Percentiles rank a stretch among this genome's conserved stretches.
Conservation (phyloP, 37 sponge, comb jelly and placozoan species). For the Cliona cf. orientalis region DNA sequence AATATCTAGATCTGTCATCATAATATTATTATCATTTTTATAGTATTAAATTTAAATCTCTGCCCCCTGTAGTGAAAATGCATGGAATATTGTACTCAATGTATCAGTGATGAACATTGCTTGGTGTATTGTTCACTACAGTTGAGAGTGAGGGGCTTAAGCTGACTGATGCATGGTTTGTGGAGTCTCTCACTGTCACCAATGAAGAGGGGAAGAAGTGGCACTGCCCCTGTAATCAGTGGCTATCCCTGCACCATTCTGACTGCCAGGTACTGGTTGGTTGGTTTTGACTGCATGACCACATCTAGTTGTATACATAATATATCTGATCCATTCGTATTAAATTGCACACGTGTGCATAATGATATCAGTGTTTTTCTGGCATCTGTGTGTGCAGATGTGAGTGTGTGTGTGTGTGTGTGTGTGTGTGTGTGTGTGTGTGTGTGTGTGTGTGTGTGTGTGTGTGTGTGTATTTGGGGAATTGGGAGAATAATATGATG, state of each 20-base stretch:
- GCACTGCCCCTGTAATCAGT: slow-evolving; percentile 77
- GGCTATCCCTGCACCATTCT: slow-evolving; percentile 68
- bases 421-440: too few relatives aligned
- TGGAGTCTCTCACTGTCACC: slow-evolving; percentile 58
- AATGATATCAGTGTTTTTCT: too few relatives aligned
- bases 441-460: too few relatives aligned
- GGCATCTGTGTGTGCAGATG: too few relatives aligned
- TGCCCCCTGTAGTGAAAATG: neutral
- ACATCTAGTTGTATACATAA: too few relatives aligned
- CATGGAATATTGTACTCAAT: neutral
- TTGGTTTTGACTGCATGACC: neutral
- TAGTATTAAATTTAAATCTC: neutral
- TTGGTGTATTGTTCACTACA: neutral
- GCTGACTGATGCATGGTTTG: slow-evolving; percentile 69
- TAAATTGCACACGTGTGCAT: too few relatives aligned
- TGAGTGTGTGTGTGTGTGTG: too few relatives aligned
- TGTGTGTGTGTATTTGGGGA: too few relatives aligned
- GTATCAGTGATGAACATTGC: neutral
- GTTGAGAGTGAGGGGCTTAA: slow-evolving; percentile 70
- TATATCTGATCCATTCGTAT: too few relatives aligned
- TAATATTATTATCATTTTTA: too few relatives aligned
- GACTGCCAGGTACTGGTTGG: slow-evolving; percentile 56
- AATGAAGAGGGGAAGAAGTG: slow-evolving; percentile 53
- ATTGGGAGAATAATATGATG: too few relatives aligned
- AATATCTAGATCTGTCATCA: too few relatives aligned